phyloP scores from a whole-genome alignment of 2,888 invertebrate genomes.

The Polymixis lichenea region DNA sequence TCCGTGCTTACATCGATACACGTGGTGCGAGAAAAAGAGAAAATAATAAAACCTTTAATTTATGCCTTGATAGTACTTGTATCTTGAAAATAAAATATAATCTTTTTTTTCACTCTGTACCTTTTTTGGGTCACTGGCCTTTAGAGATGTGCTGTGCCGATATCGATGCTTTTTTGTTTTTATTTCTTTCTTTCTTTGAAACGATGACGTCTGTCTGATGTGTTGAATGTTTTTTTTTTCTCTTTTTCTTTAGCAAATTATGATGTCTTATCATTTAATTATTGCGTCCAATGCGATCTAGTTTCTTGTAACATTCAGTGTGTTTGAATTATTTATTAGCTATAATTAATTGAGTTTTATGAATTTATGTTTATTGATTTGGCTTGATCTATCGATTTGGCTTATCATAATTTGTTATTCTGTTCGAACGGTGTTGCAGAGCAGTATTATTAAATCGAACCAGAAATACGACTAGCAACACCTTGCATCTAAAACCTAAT shows the following conservation, averaged over 20 bases:
- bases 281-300: conserved; percentile 44
- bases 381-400: conserved; percentile 28
- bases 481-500: not conserved
- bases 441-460: conserved; percentile 5
- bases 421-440: not conserved
- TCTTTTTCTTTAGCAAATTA: conserved; percentile 56
- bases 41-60: conserved; percentile 89
- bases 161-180: conserved; percentile 70
- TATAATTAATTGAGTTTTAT: conserved; percentile 38
- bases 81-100: conserved; percentile 89
- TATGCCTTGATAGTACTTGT: conserved; percentile 90
- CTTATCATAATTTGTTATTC: conserved; percentile 42
- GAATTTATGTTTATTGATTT: conserved; percentile 50
- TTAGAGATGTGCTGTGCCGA: conserved; percentile 80
- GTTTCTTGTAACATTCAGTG: conserved; percentile 43
- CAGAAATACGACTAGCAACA: not conserved
- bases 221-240: conserved; percentile 47
- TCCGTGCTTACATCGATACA: conserved; percentile 82
- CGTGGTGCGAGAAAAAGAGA: conserved; percentile 87
- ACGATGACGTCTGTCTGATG: conserved; percentile 65
- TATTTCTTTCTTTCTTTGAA: conserved; percentile 57
- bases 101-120: conserved; percentile 78
- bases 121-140: conserved; percentile 88
- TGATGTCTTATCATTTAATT: conserved; percentile 58
- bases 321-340: conserved; percentile 43